phyloP scores from a whole-genome alignment of 2,888 invertebrate genomes.

The Polyommatus icarus region DNA sequence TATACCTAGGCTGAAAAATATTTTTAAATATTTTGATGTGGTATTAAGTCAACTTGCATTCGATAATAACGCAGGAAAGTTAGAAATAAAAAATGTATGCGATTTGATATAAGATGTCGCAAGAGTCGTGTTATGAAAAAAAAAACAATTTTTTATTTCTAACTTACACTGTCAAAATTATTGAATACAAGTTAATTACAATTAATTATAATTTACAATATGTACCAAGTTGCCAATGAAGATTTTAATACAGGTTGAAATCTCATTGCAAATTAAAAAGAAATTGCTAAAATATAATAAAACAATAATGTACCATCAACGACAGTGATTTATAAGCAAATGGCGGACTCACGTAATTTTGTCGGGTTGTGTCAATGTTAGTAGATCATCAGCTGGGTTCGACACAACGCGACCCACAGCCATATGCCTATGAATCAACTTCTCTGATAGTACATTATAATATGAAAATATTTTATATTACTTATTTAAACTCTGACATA shows the following conservation, averaged over 20 bases:
- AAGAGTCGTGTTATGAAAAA: neutral
- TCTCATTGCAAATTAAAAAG: neutral
- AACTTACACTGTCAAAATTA: neutral
- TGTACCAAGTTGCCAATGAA: neutral
- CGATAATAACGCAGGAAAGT: no score
- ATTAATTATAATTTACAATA: neutral
- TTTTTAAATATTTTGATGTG: no score
- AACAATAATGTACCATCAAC: neutral
- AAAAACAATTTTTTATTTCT: no score
- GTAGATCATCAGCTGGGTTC: no score
- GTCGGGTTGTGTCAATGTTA: neutral
- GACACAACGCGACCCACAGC: no score
- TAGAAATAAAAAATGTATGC: neutral
- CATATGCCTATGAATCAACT: no score
- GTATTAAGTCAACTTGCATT: no score
- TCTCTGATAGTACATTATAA: neutral
- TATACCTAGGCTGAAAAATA: no score
- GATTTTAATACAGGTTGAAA: no score
- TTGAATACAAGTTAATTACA: neutral
- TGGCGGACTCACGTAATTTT: neutral
- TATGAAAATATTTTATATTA: constrained; percentile 22
- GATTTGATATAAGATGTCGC: neutral
- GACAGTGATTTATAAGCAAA: neutral
- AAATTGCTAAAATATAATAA: constrained; percentile 6
- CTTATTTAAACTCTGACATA: constrained; percentile 24